Evolutionary conservation across 1,140 invertebrate genomes (phyloP).

Genomic region (Brachionus paranguensis): DNA sequence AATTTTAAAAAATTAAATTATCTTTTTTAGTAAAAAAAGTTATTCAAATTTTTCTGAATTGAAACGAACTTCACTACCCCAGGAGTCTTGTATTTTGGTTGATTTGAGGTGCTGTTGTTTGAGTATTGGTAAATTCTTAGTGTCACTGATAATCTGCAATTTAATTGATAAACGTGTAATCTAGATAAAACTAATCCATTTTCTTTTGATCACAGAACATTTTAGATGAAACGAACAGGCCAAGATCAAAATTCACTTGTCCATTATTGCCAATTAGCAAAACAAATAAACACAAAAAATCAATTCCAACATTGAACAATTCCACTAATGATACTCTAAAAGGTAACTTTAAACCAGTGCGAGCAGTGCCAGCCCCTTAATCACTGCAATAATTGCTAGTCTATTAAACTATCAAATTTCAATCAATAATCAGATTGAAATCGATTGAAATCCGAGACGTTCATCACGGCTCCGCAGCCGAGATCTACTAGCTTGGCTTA

Average conservation of each 20-base stretch:
- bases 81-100: no score
- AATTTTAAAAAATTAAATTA: no score
- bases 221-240: neutral
- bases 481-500: no score
- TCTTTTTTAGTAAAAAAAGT: no score
- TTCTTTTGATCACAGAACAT: neutral
- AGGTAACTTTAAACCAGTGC: neutral
- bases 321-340: conserved; percentile 24
- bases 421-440: neutral
- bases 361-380: neutral
- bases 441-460: conserved; percentile 1
- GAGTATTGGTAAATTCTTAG: no score
- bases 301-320: conserved; percentile 26
- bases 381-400: neutral
- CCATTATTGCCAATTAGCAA: neutral
- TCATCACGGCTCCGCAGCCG: neutral
- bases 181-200: neutral
- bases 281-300: conserved; percentile 31
- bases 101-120: no score
- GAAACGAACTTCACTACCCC: no score
- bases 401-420: conserved; percentile 15
- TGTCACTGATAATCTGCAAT: no score
- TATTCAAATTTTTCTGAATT: no score
- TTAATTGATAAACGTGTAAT: no score
- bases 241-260: neutral